Evolutionary conservation across 2,113 vertebrate genomes (phyloP), one percentile per base, ranked within the genome.

Genomic region (Gavialis gangeticus): DNA sequence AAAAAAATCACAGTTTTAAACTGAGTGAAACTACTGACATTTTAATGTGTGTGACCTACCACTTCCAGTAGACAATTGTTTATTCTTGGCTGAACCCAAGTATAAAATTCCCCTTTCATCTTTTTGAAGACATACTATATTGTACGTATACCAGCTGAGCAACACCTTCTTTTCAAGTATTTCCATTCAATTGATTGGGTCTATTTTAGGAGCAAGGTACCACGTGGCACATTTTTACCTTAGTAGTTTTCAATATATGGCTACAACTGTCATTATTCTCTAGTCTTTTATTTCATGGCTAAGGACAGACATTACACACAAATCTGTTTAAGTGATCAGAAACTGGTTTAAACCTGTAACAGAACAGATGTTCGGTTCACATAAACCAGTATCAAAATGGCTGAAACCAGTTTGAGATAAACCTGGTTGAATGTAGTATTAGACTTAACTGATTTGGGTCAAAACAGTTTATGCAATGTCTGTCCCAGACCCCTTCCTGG

Each of bases 81-180:
- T 93, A 82, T 78, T 91, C 55, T 11, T 75, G 22, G 82, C 89
- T 64, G 54, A 75, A 46, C 69, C 82, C 27, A 91, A 95, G 85
- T 75, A 88, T 34, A 93, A 93, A 77, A 30, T 1, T 2, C 37
- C 9, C 8, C 46, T 69, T 79, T 75, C 18, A 75, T 84, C 59
- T 30, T 89, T 59, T 73, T 22, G 71, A 76, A 92, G 28, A 28
- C 76, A 37, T 5, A 57, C n/a, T 54, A 92, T 64, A 66, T 64
- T 28, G 59, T 34, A 34, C 34, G 34, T 34, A 34, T 34, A 34
- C 34, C 34, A 34, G 34, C 5, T 34, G n/a, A 67, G 14, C 56
- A 63, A 55, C 73, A 19, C 79, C 86, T 87, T 66, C 63, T 91
- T 27, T 67, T 27, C 57, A 1, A 1, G 4, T 80, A 30, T 55